These are phyloP conservation scores for Lochmaea crataegi DNA, from an alignment of 2,888 invertebrate genomes.

Conservation along the genomic window DNA sequence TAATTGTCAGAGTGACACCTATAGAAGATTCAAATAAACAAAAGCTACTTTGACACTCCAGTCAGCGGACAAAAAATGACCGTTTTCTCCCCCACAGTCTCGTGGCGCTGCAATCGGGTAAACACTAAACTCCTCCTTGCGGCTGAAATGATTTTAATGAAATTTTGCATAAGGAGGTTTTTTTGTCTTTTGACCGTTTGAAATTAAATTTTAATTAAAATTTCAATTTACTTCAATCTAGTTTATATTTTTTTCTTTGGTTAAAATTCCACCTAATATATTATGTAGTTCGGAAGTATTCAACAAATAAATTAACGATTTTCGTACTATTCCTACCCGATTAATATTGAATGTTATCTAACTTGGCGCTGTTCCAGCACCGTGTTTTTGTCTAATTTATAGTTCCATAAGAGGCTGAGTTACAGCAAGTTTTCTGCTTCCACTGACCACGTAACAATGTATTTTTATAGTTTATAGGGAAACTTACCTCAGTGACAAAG, in stretches of 20 bases:
- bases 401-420: slow-evolving; percentile 1
- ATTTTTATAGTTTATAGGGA: background rate
- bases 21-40: too few relatives aligned
- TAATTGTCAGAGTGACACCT: too few relatives aligned
- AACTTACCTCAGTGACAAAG: background rate
- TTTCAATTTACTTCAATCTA: background rate
- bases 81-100: too few relatives aligned
- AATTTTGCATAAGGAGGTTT: too few relatives aligned
- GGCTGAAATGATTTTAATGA: too few relatives aligned
- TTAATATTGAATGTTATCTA: slow-evolving; percentile 16
- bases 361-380: slow-evolving; percentile 8
- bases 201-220: too few relatives aligned
- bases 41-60: too few relatives aligned
- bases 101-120: too few relatives aligned
- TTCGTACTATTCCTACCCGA: background rate
- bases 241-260: background rate
- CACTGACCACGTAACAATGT: slow-evolving; percentile 2
- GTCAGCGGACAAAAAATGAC: too few relatives aligned
- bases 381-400: slow-evolving; percentile 11
- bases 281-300: background rate
- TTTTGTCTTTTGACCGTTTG: too few relatives aligned
- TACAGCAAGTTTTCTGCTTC: background rate
- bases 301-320: slow-evolving; percentile 11
- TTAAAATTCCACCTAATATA: background rate
- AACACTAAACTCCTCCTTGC: too few relatives aligned